Evolutionary conservation across 2,888 invertebrate genomes (phyloP), one percentile per base, ranked within the genome.

Genomic region (Xanthorhoe designata): DNA sequence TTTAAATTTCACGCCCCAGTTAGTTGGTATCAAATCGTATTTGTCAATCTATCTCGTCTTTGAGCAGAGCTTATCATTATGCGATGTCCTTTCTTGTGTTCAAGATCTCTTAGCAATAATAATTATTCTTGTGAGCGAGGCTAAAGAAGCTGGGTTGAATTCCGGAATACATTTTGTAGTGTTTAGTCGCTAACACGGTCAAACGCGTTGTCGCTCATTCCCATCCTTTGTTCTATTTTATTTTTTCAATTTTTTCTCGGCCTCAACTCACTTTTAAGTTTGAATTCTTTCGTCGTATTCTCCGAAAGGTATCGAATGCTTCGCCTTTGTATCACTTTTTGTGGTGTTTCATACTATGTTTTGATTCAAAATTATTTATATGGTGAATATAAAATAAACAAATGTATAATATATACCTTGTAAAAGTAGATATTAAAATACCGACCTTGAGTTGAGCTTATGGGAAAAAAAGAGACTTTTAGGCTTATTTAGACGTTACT

Each of bases 321-420:
- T 90, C 88, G 89, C 91, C 92, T 92, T 92, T 93, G 92, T 93
- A 90, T 89, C 87, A 90, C 91, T 93, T 93, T 92, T 92, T 92
- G 90, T 85, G 82, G 81, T 80, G 88, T 84, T 81, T 82, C 82
- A 80, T 83, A 87, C 85, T 83, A 84, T 86, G 89, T 85, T 87
- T 77, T 78, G 83, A 87, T 85, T 85, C 83, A 75, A 79, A 82
- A 86, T 90, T 91, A 90, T 91, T 92, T 91, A 91, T 88, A 81
- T 81, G 77, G 74, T 74, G 72, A 82, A 83, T 82, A 85, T 82
- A 82, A 85, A 84, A 76, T 75, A 77, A 73, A 69, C 70, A 74
- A 70, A 69, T 67, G n/a, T n/a, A n/a, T n/a, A n/a, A n/a, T n/a
- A n/a, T n/a, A n/a, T n/a, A n/a, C n/a, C n/a, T n/a, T n/a, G n/a